Evolutionary conservation across 53 echinoderm and acorn worm genomes (phyloP), one percentile per base, ranked within the genome.

Genomic region (Hippasteria phrygiana): DNA sequence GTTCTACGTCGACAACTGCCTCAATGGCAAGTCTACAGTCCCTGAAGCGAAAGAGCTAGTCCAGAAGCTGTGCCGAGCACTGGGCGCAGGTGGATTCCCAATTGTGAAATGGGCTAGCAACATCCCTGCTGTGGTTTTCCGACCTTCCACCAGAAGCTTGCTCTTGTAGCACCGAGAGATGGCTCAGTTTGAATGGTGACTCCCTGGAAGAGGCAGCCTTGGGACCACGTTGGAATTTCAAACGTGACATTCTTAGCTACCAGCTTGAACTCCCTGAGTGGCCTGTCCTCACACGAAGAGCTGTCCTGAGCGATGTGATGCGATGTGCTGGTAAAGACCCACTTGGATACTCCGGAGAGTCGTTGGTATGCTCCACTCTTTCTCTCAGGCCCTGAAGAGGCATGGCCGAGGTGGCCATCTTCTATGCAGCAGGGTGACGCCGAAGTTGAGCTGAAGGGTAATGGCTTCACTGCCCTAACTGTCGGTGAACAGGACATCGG

Each of bases 251-350:
- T 4, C 37, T 77, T 1, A 77, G 34, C 1, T 77, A 77, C 55
- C 77, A 77, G 77, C 33, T 77, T 5, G n/a, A 34, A 3, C 55
- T 77, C 38, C 16, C 34, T 0, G 77, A 77, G 38, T 54, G 55
- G 54, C 77, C 55, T 16, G 31, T 53, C 55, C 77, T n/a, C 10
- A 77, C 77, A 33, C 34, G 77, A 45, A 17, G 77, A 77, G n/a
- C 77, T 2, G 37, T 77, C 28, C 77, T 77, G 2, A 77, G 77
- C n/a, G 38, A 55, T 51, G 54, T 77, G 5, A 77, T 77, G 77
- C 50, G 35, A 20, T 77, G 77, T 20, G 38, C 71, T 55, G 27
- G 83, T 32, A 82, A 71, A 69, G 73, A 90, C 73, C 83, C 74
- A 16, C 51, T 90, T 17, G 73, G 90, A 5, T 75, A 50, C 73